Evolutionary conservation across 2,888 invertebrate species (phyloP).

Genomic region (Sesia apiformis): DNA sequence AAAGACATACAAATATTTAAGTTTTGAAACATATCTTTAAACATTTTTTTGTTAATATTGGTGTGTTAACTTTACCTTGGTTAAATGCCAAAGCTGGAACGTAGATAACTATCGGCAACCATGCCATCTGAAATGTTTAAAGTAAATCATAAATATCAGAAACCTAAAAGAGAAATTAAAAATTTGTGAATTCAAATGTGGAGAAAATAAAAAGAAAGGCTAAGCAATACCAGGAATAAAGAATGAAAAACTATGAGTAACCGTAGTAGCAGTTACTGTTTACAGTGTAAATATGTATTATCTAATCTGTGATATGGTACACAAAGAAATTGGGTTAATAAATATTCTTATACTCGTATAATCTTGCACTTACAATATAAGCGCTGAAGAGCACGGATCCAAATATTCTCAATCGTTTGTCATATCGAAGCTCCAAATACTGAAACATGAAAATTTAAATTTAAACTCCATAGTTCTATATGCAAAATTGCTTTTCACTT

Average conservation of each 20-base stretch:
- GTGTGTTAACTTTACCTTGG: conserved; percentile 63
- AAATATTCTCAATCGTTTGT: conserved; percentile 77
- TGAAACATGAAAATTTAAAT: conserved; percentile 28
- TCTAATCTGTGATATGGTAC: no score
- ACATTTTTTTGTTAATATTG: not conserved
- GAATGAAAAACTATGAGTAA: no score
- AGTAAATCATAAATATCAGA: conserved; percentile 1
- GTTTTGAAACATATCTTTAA: not conserved
- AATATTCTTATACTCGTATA: no score
- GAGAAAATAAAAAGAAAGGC: no score
- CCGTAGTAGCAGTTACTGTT: no score
- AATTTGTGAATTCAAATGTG: no score
- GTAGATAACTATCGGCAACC: conserved; percentile 83
- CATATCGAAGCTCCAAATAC: conserved; percentile 79
- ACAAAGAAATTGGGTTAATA: no score
- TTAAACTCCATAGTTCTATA: no score
- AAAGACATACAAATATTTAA: conserved; percentile 2
- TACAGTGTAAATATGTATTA: no score
- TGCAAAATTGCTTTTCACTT: no score
- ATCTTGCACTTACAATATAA: conserved; percentile 71
- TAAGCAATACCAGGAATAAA: no score
- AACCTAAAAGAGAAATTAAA: no score
- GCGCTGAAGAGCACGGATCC: conserved; percentile 79
- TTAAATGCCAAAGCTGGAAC: conserved; percentile 83
- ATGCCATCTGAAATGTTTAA: conserved; percentile 69